Conservation (phyloP, 2,888 invertebrate genomes). For the Carabus problematicus region DNA sequence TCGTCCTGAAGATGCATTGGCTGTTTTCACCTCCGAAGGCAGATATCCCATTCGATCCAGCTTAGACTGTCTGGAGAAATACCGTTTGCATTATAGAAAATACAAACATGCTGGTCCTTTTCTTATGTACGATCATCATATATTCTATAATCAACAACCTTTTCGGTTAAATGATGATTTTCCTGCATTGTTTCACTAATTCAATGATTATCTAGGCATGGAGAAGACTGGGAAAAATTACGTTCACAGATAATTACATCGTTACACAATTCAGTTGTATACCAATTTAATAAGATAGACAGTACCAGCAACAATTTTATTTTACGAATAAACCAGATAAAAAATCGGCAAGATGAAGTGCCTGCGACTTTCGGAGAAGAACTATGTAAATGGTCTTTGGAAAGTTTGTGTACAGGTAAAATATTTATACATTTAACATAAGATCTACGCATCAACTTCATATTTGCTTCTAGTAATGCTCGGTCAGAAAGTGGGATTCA, state of each 20-base stretch:
- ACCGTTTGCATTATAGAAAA: slow-evolving; percentile 65
- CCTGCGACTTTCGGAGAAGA: slow-evolving; percentile 65
- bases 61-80: slow-evolving; percentile 70
- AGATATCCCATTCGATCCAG: slow-evolving; percentile 67
- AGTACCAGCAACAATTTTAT: slow-evolving; percentile 58
- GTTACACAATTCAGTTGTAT: slow-evolving; percentile 55
- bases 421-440: not conserved
- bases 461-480: slow-evolving; percentile 57
- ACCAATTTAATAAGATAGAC: slow-evolving; percentile 58
- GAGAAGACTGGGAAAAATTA: slow-evolving; percentile 67
- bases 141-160: not conserved
- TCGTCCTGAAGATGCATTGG: slow-evolving; percentile 70
- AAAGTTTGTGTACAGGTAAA: slow-evolving; percentile 64
- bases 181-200: not conserved
- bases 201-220: slow-evolving; percentile 58
- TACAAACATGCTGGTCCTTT: slow-evolving; percentile 65
- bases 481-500: slow-evolving; percentile 70
- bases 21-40: slow-evolving; percentile 68
- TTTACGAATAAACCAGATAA: slow-evolving; percentile 62
- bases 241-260: slow-evolving; percentile 63
- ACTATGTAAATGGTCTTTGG: slow-evolving; percentile 73
- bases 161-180: not conserved
- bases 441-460: not conserved
- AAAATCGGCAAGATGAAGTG: slow-evolving; percentile 71
- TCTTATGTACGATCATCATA: slow-evolving; percentile 62